Evolutionary conservation across 2,888 invertebrate species (phyloP).

Genomic region (Gnatocerus cornutus): DNA sequence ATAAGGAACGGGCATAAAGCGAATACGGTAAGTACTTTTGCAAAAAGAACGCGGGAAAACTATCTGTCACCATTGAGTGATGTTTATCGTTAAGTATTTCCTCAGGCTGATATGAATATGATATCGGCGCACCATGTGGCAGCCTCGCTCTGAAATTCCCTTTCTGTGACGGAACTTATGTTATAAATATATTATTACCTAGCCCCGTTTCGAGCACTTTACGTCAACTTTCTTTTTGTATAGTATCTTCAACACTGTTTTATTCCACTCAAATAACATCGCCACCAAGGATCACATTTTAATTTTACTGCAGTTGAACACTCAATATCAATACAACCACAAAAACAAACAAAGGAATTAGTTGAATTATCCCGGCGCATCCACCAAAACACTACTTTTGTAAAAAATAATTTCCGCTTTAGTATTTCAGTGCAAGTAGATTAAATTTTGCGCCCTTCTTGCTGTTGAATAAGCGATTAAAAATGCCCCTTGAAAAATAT

Average conservation of each 20-base stretch:
- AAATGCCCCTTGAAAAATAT: background rate
- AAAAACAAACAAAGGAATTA: constrained; percentile 10
- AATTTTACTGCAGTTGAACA: background rate
- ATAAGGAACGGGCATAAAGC: constrained; percentile 40
- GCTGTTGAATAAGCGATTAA: no score
- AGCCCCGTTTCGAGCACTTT: constrained; percentile 42
- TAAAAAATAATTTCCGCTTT: constrained; percentile 8
- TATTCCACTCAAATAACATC: constrained; percentile 29
- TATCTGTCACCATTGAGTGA: constrained; percentile 56
- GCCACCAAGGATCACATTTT: constrained; percentile 22
- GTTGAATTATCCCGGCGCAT: constrained; percentile 7
- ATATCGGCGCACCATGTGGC: constrained; percentile 54
- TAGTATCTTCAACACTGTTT: constrained; percentile 36
- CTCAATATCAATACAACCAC: background rate
- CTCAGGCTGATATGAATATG: constrained; percentile 54
- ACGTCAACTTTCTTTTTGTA: constrained; percentile 42
- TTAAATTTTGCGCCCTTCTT: constrained; percentile 20
- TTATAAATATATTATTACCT: constrained; percentile 56
- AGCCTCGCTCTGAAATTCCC: constrained; percentile 49
- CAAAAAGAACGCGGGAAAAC: constrained; percentile 48
- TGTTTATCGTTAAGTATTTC: constrained; percentile 56
- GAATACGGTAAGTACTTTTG: constrained; percentile 42
- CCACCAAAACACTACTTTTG: constrained; percentile 3
- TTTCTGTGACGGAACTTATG: constrained; percentile 50
- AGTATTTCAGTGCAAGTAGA: constrained; percentile 20